Evolutionary conservation across 1,140 invertebrate species (phyloP).

Genomic region (Drosophila pallidifrons): DNA sequence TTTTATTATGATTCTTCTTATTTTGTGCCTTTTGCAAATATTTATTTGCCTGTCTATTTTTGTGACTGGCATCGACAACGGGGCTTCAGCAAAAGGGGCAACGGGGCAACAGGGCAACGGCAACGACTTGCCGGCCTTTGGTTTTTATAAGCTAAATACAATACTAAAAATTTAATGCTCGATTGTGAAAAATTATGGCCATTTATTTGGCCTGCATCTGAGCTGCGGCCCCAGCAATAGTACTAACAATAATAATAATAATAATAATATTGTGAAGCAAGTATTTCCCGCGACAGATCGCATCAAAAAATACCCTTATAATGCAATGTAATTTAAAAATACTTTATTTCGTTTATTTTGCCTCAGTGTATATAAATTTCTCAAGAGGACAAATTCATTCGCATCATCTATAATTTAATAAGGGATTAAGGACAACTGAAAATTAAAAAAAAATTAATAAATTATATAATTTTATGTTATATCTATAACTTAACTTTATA

Average conservation of each 20-base stretch:
- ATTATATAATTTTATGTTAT: too few relatives aligned
- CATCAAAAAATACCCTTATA: background rate
- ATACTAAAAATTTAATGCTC: slow-evolving; percentile 38
- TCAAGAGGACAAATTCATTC: too few relatives aligned
- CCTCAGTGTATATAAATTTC: too few relatives aligned
- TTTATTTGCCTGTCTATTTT: slow-evolving; percentile 51
- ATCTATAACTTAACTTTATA: too few relatives aligned
- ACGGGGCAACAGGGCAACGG: background rate
- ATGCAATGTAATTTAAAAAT: too few relatives aligned
- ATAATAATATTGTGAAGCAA: background rate
- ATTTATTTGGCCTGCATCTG: slow-evolving; percentile 25
- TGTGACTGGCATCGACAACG: slow-evolving; percentile 5
- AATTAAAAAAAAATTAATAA: too few relatives aligned
- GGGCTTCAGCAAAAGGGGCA: too few relatives aligned
- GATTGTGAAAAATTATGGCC: slow-evolving; percentile 43
- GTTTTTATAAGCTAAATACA: slow-evolving; percentile 33
- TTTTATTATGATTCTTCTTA: slow-evolving; percentile 21
- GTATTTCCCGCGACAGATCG: background rate
- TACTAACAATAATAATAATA: slow-evolving; percentile 4
- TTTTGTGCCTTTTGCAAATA: slow-evolving; percentile 10
- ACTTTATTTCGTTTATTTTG: too few relatives aligned
- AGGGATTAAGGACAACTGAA: too few relatives aligned
- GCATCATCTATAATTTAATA: too few relatives aligned
- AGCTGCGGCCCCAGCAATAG: slow-evolving; percentile 1
- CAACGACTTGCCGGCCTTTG: background rate